Conservation (phyloP, 2,113 vertebrate species). For the Xiphophorus couchianus region DNA sequence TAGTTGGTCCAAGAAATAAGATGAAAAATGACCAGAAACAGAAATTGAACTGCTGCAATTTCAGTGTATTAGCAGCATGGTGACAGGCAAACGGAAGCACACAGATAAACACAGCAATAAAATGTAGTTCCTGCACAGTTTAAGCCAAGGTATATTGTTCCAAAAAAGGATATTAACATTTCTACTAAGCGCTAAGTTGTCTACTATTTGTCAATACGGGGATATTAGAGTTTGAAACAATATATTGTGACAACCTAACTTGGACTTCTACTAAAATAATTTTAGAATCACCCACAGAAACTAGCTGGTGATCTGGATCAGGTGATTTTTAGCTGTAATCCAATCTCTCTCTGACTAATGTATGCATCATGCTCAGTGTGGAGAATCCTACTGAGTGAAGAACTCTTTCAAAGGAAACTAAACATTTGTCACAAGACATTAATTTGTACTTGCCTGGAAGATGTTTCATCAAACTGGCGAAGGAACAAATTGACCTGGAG, state of each 20-base stretch:
- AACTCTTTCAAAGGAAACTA: too few species aligned
- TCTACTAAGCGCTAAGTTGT: background rate
- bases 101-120: background rate
- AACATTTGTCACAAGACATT: too few species aligned
- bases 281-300: background rate
- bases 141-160: too few species aligned
- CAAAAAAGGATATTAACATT: too few species aligned
- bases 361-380: background rate
- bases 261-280: background rate
- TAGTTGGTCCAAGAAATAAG: too few species aligned
- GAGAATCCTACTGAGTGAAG: background rate
- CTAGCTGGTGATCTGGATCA: background rate
- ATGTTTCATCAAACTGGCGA: too few species aligned
- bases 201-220: too few species aligned
- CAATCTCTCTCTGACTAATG: background rate
- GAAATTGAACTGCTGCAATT: too few species aligned
- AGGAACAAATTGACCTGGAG: too few species aligned
- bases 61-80: too few species aligned
- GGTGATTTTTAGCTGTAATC: background rate
- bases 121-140: background rate
- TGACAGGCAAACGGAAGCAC: background rate
- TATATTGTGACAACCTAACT: background rate
- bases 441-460: too few species aligned
- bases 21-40: too few species aligned
- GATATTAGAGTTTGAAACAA: background rate